A percentile compares a stretch with the other conserved stretches of the same genome.
phyloP scores from a whole-genome alignment of 2,888 invertebrate genomes.

The Cremastinae sp. region DNA sequence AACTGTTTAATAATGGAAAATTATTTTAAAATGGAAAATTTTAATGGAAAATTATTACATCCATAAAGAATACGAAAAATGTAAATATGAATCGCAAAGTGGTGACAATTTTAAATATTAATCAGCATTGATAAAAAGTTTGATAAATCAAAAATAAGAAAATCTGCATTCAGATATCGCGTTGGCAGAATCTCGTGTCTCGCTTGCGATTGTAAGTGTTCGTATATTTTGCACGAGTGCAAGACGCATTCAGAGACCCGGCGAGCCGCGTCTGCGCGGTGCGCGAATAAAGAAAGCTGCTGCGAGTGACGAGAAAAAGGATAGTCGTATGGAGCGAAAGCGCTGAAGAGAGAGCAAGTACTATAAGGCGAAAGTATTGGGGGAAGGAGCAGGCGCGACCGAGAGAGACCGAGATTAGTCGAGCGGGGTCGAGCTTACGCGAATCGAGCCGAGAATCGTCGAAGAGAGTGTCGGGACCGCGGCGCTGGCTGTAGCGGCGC shows the following conservation, averaged over 20 bases:
- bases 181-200: not conserved
- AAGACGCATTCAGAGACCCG: not conserved
- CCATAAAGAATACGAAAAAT: too few species aligned
- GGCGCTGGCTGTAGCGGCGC: slow-evolving; percentile 70
- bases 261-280: slow-evolving; percentile 5
- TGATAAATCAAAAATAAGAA: too few species aligned
- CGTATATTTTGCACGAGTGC: not conserved
- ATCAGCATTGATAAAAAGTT: too few species aligned
- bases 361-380: slow-evolving; percentile 36
- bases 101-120: too few species aligned
- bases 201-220: not conserved
- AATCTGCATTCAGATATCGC: too few species aligned
- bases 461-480: slow-evolving; percentile 54
- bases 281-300: not conserved
- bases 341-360: not conserved
- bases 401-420: slow-evolving; percentile 68
- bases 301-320: not conserved
- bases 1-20: too few species aligned
- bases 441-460: slow-evolving; percentile 67
- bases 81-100: too few species aligned
- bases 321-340: not conserved
- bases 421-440: slow-evolving; percentile 52
- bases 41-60: too few species aligned
- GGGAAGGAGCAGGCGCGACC: slow-evolving; percentile 53
- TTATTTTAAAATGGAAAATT: too few species aligned